Base-by-base conservation (phyloP, 2,113 vertebrate species). In the Bufo bufo region DNA sequence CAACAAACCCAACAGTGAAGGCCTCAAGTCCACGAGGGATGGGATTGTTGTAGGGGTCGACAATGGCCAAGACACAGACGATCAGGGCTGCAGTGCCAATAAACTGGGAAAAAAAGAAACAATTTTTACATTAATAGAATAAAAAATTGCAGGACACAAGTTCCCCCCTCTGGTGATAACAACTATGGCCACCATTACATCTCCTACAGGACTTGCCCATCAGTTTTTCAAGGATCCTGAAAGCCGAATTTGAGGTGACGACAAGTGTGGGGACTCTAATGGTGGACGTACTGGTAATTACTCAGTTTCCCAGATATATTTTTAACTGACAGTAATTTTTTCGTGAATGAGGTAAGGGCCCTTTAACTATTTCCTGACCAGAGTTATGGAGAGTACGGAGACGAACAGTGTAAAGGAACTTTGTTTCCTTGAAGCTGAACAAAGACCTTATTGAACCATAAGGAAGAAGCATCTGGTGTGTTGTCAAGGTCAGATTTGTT, bases 1-100 rank as follows among this genome's bases (percentile, higher is more conserved):
- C 96, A 75, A 97, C 97, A 13, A 99, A 97, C 77, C 98, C 98
- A 91, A 99, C 96, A 0, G 98, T 99, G 94, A 99, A 99, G 77
- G 98, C 98, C 83, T 99, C 98, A 90, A 99, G 92, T 0, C 98
- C 98, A 0, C 91, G 94, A 3, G 98, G 98, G 10, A 99, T 95
- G 0, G 98, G 95, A 91, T 98, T 99, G 93, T 99, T 99, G 95
- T 94, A 92, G 0, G 98, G 98, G 91, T 99, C 98, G 0, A 99
- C 96, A 19, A 99, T 99, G 49, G 98, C 97, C 93, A 99, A 93
- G 89, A 99, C 93, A 4, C 98, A 99, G 58, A 99, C 96, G 0
- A 99, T 96, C 66, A 99, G 93, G 0, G 98, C 94, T 0, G 98
- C 93, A 0, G 98, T 99, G 89, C 98, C 98, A 54, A 99, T 99